Base-by-base conservation (phyloP, 2,888 invertebrate species). In the Cataglyphis altisquamis region DNA sequence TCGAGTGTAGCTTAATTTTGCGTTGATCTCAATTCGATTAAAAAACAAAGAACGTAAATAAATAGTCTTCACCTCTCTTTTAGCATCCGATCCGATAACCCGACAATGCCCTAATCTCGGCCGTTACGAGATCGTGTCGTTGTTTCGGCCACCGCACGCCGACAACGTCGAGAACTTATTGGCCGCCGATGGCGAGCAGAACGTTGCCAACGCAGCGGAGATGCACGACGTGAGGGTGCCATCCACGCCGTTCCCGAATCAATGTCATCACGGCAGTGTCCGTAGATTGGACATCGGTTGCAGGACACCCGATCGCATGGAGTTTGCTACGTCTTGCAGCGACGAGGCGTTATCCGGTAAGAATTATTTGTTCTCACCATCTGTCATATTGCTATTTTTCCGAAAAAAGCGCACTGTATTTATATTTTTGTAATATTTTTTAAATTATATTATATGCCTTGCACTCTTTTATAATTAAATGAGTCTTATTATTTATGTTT, bases 211-310 rank as follows among this genome's bases (percentile, higher is more conserved):
- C 84, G 92, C 91, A 12, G 93, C 93, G 4, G 92, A 93, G 82
- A 87, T 92, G 39, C 89, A 91, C 57, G 91, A 92, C 73, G 90
- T 90, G 29, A 88, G 91, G 68, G 87, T 90, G 36, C 92, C 92
- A 55, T 89, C 92, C 73, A 91, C 93, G 57, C 91, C 91, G 63
- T 86, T 63, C 25, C 91, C 92, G 6, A 91, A 88, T 32, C 92
- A 91, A 12, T 94, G 94, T 81, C 92, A 90, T 45, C 91, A 92
- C 68, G 91, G 91, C 60, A 93, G 91, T 75, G 90, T 93, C 73
- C 91, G 92, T 41, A 91, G 92, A 48, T 87, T 94, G 82, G 94
- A 94, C 87, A 94, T 94, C 86, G 94, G 94, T 72, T 94, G 94
- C 90, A 92, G 92, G 85, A 93, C 90, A 73, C 92, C 94, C 60